These are phyloP conservation scores for Ammodytes marinus DNA, from an alignment of 2,113 vertebrate genomes.

Conservation along the genomic window DNA sequence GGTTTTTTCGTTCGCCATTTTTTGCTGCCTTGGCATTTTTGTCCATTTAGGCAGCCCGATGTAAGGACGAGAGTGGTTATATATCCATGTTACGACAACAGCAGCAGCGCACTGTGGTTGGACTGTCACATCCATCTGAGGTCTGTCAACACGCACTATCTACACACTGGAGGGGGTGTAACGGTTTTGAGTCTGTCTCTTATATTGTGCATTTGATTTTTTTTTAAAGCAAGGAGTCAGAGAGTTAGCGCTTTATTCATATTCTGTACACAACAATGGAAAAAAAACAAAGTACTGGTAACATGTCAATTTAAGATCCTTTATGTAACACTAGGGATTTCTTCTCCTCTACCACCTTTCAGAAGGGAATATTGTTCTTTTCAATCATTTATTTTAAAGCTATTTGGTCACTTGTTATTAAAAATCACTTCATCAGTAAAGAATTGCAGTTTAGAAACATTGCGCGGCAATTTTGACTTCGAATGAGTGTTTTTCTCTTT, in stretches of 20 bases:
- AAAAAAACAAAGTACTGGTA: not conserved
- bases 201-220: slow-evolving; percentile 5
- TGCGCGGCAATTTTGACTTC: not conserved
- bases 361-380: not conserved
- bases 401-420: not conserved
- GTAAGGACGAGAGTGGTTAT: slow-evolving; percentile 72
- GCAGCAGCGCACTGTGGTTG: slow-evolving; percentile 45
- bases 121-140: slow-evolving; percentile 71
- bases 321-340: not conserved
- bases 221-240: not conserved
- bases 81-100: slow-evolving; percentile 74
- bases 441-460: not conserved
- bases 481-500: not conserved
- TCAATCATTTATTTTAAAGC: not conserved
- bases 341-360: not conserved
- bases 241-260: not conserved
- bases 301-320: not conserved
- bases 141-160: slow-evolving; percentile 49
- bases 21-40: slow-evolving; percentile 85
- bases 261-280: not conserved
- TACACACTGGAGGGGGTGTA: not conserved
- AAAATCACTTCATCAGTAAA: not conserved
- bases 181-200: slow-evolving; percentile 12
- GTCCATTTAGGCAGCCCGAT: slow-evolving; percentile 77
- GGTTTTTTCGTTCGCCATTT: slow-evolving; percentile 71